Evolutionary conservation across 2,797 vertebrate species (phyloP).

Genomic region (Loris lydekkerianus): DNA sequence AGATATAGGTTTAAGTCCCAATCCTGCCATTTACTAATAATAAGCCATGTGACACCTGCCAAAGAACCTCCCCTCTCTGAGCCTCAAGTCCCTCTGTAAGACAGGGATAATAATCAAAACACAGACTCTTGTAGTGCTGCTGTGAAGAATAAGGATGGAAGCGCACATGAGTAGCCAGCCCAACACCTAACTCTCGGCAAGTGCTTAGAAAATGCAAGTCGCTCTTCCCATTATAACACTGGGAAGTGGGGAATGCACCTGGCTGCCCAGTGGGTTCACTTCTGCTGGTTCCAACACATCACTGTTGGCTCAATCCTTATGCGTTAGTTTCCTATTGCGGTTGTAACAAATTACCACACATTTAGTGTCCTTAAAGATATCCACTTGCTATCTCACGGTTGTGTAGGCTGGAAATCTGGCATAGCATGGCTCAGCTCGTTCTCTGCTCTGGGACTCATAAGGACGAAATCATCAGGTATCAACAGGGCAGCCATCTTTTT

Average conservation of each 20-base stretch:
- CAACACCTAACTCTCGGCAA: neutral
- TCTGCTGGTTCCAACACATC: neutral
- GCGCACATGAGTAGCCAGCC: neutral
- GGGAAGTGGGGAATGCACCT: neutral
- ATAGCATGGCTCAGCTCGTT: neutral
- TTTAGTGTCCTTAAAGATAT: neutral
- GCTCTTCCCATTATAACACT: constrained; percentile 45
- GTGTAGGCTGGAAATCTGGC: neutral
- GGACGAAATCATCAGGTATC: constrained; percentile 46
- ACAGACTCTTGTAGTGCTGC: neutral
- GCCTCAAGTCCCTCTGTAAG: neutral
- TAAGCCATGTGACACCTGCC: neutral
- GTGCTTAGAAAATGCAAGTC: neutral
- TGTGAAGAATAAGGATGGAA: neutral
- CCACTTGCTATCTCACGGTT: neutral
- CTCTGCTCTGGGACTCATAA: constrained; percentile 23
- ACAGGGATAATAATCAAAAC: neutral
- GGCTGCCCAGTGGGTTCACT: neutral
- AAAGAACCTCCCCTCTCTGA: neutral
- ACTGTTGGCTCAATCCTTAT: neutral
- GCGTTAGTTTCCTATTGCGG: neutral
- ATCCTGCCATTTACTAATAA: neutral
- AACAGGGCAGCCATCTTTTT: constrained; percentile 7
- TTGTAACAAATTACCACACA: constrained; percentile 17
- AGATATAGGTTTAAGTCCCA: neutral